Evolutionary conservation across 2,113 vertebrate genomes (phyloP), one percentile per base, ranked within the genome.

Genomic region (Orthonyx spaldingii): DNA sequence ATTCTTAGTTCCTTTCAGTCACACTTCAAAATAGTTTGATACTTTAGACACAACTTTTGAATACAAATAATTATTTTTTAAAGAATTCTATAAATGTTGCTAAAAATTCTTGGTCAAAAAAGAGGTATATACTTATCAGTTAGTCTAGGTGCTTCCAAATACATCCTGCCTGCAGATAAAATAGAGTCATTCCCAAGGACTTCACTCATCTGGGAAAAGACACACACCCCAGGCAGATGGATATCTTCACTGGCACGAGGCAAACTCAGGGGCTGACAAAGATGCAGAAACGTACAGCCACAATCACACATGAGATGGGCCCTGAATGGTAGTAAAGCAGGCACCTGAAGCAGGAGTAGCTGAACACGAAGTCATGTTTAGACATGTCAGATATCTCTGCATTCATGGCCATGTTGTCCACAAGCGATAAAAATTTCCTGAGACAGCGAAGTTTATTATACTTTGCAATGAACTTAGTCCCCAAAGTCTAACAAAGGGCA

Each of bases 401-500:
- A 8, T 61, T 89, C 42, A 17, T 11, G 52, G 65, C 32, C 22
- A 16, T 19, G 59, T 16, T 70, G 44, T 61, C 32, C 33, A 37
- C 11, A 75, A 49, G 81, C 69, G 69, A 59, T 66, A 87, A 92
- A 53, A 42, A 22, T 42, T 53, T 53, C 33, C 33, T 11, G 15
- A 28, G 7, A 46, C 15, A 78, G 41, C 0, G 1, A 74, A 69
- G 59, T 81, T 87, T 89, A 80, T 80, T 12, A 21, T 8, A 50
- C 47, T 37, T 37, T 39, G 52, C 68, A 75, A 19, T 76, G 32
- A 96, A 85, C 89, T 85, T 75, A 82, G 91, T 42, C 39, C 53
- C 44, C 30, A 6, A 68, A 75, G 60, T 55, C 53, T 87, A 61
- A 66, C 24, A 50, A 46, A 81, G 2, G 7, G 6, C 35, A 41